Evolutionary conservation across 1,140 invertebrate genomes (phyloP), one percentile per base, ranked within the genome.

Genomic region (Stegodyphus mimosarum): DNA sequence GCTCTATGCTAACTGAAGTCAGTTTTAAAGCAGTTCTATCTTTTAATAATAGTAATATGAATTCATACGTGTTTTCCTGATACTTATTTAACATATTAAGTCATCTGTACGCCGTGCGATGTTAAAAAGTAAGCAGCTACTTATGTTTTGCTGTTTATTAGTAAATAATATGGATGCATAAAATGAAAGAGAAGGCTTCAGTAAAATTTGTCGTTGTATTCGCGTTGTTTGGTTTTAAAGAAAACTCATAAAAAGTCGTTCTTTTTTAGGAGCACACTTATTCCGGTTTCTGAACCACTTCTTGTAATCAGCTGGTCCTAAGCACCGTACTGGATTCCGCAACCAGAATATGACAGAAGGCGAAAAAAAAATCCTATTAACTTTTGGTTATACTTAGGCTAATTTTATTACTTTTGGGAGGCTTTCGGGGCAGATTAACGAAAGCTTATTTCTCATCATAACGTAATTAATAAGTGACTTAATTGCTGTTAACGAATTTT

Each of bases 401-500:
- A 86, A 86, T 86, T 86, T 86, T 86, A 86, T 86, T 86, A 86
- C 83, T 86, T 86, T 86, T 86, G 83, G 75, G 83, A 77, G 83
- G 81, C 72, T 84, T 84, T 84, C 81, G 81, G 81, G 74, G 75
- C 74, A 86, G 83, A 86, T 86, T 86, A 86, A 86, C 83, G 83
- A 86, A 86, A 86, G 83, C 83, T 86, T 86, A 86, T 86, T 86
- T 86, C 83, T 86, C 83, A 86, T 86, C 75, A 78, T 86, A 86
- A 86, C 83, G 83, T 86, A 86, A 86, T 86, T 86, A 86, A 86
- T 86, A 86, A 86, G 83, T 86, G 83, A 86, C 74, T 86, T 86
- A 86, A 86, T 86, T 86, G 83, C 83, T 86, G 83, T 86, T 86
- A 86, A 86, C 83, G 83, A 86, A 86, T 86, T 86, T 86, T 86